These are phyloP conservation scores for Amiota minor DNA, from an alignment of 2,888 invertebrate genomes.

Conservation along the genomic window DNA sequence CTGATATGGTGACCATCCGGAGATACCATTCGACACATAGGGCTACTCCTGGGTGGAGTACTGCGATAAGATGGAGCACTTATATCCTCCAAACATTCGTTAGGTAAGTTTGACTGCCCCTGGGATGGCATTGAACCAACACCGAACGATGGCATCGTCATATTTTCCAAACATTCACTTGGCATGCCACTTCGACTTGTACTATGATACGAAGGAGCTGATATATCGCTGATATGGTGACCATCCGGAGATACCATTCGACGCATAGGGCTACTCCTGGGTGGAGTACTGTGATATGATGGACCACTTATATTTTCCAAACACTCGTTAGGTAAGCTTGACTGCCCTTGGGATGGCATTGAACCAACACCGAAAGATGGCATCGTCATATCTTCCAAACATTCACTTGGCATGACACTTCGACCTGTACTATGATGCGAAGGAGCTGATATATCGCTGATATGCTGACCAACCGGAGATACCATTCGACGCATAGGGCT, in stretches of 20 bases:
- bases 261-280: neutral
- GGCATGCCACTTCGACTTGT: neutral
- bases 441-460: slow-evolving; percentile 12
- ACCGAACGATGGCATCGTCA: slow-evolving; percentile 7
- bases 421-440: neutral
- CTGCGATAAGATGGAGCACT: slow-evolving; percentile 30
- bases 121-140: neutral
- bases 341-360: neutral
- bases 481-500: neutral
- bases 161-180: slow-evolving; percentile 3
- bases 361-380: slow-evolving; percentile 33
- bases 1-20: neutral
- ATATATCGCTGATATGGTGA: slow-evolving; percentile 37
- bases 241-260: neutral
- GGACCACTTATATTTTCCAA: slow-evolving; percentile 24
- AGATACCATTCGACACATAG: neutral
- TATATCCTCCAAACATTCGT: slow-evolving; percentile 12
- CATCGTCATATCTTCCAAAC: slow-evolving; percentile 16
- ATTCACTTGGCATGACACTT: neutral
- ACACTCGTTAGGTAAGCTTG: slow-evolving; percentile 4
- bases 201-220: slow-evolving; percentile 33
- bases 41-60: neutral
- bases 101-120: neutral
- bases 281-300: slow-evolving; percentile 19
- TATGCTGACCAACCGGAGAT: neutral